Conservation (phyloP, 2,113 vertebrate species). For the Tylochromis polylepis region DNA sequence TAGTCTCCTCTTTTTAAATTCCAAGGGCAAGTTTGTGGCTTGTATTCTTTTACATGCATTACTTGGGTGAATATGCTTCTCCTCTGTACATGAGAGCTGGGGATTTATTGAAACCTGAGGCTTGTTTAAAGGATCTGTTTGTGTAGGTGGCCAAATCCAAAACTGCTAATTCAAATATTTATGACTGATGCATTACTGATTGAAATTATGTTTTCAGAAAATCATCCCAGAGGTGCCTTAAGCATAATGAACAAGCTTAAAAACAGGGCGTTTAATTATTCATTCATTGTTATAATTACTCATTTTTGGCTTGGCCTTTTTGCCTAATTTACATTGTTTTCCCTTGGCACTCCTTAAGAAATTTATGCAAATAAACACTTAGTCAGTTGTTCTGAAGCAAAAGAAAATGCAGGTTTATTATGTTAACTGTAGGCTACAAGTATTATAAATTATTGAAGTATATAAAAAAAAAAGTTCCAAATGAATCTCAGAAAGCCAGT, state of each 20-base stretch:
- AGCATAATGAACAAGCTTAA: neutral
- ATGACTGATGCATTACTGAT: neutral
- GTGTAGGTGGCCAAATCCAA: neutral
- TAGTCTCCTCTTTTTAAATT: neutral
- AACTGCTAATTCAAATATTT: neutral
- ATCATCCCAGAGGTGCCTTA: neutral
- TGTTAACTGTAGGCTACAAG: neutral
- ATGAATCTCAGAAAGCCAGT: neutral
- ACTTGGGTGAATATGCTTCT: neutral
- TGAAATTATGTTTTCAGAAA: neutral
- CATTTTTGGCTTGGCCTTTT: neutral
- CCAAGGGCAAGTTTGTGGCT: neutral
- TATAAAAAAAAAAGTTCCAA: neutral
- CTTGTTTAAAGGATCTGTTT: neutral
- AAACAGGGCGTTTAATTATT: neutral
- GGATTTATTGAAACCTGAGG: neutral
- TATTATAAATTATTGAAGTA: slow-evolving; percentile 5
- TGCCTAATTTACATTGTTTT: neutral
- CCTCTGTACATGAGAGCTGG: neutral
- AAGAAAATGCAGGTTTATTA: neutral
- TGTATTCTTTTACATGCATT: neutral
- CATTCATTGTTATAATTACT: neutral
- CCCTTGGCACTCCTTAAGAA: neutral
- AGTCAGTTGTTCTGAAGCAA: neutral
- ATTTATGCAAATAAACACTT: neutral